Evolutionary conservation across 1,140 invertebrate genomes (phyloP).

Genomic region (Drosophila pectinifera): DNA sequence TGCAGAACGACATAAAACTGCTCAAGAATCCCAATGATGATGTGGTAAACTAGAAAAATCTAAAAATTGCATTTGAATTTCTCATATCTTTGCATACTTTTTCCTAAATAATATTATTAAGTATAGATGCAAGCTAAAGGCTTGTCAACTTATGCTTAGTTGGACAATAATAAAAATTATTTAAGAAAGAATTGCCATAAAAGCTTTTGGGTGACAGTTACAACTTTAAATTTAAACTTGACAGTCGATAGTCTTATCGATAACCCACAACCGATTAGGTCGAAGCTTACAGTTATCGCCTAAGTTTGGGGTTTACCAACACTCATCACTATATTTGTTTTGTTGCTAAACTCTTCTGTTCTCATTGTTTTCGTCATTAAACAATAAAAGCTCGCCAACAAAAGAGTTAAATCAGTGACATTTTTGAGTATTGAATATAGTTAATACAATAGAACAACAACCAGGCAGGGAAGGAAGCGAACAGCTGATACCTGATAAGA

Average conservation of each 20-base stretch:
- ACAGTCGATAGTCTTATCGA: neutral
- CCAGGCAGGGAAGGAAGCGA: neutral
- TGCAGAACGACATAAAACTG: conserved; percentile 86
- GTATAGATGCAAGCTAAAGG: neutral
- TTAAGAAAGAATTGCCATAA: neutral
- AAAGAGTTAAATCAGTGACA: conserved; percentile 24
- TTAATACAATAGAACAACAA: conserved; percentile 3
- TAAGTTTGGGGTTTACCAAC: conserved; percentile 7
- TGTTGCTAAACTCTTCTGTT: conserved; percentile 20
- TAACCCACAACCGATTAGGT: neutral
- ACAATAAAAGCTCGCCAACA: conserved; percentile 35
- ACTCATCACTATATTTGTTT: conserved; percentile 14
- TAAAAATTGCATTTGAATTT: conserved; percentile 1
- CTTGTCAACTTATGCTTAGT: too few relatives aligned
- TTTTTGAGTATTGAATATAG: conserved; percentile 5
- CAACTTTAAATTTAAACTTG: conserved; percentile 11
- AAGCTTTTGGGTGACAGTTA: neutral
- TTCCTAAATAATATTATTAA: too few relatives aligned
- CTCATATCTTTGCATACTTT: neutral
- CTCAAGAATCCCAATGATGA: conserved; percentile 47
- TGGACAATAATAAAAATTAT: too few relatives aligned
- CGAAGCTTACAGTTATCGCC: conserved; percentile 1
- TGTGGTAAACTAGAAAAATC: conserved; percentile 31
- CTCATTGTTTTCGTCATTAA: conserved; percentile 6
- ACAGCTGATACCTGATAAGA: conserved; percentile 29